Evolutionary conservation across 2,888 invertebrate species (phyloP), one percentile per base, ranked within the genome.

Genomic region (Leucoma salicis): DNA sequence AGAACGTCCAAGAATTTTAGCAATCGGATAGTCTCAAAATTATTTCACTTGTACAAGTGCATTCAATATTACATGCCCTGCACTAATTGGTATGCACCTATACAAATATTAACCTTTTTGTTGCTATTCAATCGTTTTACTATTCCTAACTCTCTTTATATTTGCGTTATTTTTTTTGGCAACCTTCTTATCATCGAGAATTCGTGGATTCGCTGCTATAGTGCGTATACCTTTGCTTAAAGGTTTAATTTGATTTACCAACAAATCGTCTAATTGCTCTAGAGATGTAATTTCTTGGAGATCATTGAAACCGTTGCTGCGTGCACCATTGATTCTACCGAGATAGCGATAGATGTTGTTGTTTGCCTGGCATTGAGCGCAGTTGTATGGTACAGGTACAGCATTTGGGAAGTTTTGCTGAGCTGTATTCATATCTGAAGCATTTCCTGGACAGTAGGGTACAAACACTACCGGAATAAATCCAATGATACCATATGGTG

Each of bases 401-500:
- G 92, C 92, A 15, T 90, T 82, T 0, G 93, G 92, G 75, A 92
- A 92, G 64, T 91, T 91, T 44, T 91, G 87, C 57, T 91, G 90
- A 31, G 92, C 90, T 14, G 75, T 84, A 67, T 78, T 78, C 78
- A 82, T 84, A 16, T 78, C 74, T 16, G 79, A 76, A 3, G 76
- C 82, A 36, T 82, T 85, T 15, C 92, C 92, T 0, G 92, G 92
- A 63, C 93, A 93, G 65, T 91, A 92, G 1, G 94, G 94, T 57
- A 93, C 90, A 63, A 94, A 94, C 12, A 94, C 90, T 2, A 94
- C 93, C 0, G 94, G 94, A 56, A 94, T 90, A 55, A 92, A 94
- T 34, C 94, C 94, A 33, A 94, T 91, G 10, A 92, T 89, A 5
- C 93, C 93, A 62, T 92, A 91, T 0, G 93, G 90, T 3, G 89